These are phyloP conservation scores for Lophotriccus pileatus DNA, from an alignment of 2,797 vertebrate species.

Conservation along the genomic window DNA sequence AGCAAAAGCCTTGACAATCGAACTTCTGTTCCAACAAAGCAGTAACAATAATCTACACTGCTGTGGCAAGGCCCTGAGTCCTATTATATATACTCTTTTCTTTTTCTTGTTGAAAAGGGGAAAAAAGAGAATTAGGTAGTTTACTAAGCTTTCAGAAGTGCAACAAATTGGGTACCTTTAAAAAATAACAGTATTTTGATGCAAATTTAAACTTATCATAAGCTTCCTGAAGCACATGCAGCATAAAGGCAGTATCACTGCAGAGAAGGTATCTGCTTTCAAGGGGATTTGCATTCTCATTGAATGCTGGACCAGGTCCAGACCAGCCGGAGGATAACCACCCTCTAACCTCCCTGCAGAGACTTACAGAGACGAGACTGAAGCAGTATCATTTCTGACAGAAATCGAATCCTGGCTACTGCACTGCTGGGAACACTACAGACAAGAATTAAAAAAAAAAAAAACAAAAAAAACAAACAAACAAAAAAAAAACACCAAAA, in stretches of 20 bases:
- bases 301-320: conserved; percentile 61
- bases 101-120: neutral
- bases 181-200: neutral
- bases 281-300: conserved; percentile 67
- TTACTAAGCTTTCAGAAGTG: neutral
- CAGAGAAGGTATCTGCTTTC: conserved; percentile 61
- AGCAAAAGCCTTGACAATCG: neutral
- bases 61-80: neutral
- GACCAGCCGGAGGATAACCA: conserved; percentile 56
- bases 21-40: neutral
- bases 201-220: conserved; percentile 11
- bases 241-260: neutral
- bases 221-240: neutral
- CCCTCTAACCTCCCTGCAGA: conserved; percentile 50
- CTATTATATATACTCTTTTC: neutral
- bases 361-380: conserved; percentile 56
- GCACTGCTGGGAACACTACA: conserved; percentile 57
- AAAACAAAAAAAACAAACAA: neutral
- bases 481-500: too few relatives aligned
- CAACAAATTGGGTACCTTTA: neutral
- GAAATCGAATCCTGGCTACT: conserved; percentile 69
- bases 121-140: neutral
- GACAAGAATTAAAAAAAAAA: neutral
- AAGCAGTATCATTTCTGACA: conserved; percentile 70
- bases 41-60: neutral